A percentile compares a stretch with the other conserved stretches of the same genome.
Evolutionary conservation across 2,888 invertebrate species (phyloP).

Genomic region (Lottia gigantea): DNA sequence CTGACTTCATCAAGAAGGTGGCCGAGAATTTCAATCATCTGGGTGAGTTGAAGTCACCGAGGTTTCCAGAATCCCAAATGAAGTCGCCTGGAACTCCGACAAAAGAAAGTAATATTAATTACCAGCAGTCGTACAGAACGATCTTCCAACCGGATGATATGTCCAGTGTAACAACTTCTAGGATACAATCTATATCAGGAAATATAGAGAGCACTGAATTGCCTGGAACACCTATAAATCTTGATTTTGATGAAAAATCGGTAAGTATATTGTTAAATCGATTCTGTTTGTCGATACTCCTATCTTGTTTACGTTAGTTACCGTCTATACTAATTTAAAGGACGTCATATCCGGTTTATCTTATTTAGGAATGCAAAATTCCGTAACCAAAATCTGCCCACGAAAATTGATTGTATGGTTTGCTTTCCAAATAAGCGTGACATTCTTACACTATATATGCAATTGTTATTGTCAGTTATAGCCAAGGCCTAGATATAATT

Average conservation of each 20-base stretch:
- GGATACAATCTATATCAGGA: neutral
- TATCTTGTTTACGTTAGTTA: neutral
- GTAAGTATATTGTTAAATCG: conserved; percentile 10
- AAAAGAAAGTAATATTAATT: neutral
- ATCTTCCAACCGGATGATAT: conserved; percentile 16
- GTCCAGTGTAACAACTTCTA: neutral
- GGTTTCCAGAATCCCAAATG: conserved; percentile 30
- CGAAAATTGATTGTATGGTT: too few relatives aligned
- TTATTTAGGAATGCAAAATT: too few relatives aligned
- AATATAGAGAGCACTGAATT: neutral
- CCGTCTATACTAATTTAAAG: too few relatives aligned
- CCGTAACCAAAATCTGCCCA: too few relatives aligned
- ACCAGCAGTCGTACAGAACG: neutral
- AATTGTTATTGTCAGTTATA: too few relatives aligned
- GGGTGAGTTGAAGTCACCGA: conserved; percentile 22
- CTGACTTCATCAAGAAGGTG: conserved; percentile 50
- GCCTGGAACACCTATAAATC: conserved; percentile 13
- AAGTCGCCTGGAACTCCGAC: conserved; percentile 43
- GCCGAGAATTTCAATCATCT: conserved; percentile 27
- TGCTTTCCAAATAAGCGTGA: too few relatives aligned
- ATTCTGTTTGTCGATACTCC: neutral
- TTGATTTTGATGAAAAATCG: conserved; percentile 14
- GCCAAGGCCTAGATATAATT: too few relatives aligned
- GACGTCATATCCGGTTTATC: too few relatives aligned
- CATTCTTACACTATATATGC: too few relatives aligned